Evolutionary conservation across 2,113 vertebrate species (phyloP).

Genomic region (Charina bottae): DNA sequence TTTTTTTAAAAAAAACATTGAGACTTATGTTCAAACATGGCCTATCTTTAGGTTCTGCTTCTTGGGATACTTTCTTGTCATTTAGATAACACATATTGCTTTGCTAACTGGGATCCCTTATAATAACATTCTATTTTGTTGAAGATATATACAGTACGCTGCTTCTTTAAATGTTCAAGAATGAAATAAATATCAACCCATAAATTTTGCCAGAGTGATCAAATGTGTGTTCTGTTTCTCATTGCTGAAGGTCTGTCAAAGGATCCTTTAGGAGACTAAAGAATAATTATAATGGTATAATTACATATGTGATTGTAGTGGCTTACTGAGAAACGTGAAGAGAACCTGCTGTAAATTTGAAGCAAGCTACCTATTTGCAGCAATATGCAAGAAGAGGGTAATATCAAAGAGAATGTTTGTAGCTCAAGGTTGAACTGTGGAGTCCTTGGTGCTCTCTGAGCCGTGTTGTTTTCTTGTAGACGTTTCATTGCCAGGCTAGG

Average conservation of each 20-base stretch:
- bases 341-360: not conserved
- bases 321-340: not conserved
- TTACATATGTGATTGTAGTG: not conserved
- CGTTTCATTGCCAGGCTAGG: no score
- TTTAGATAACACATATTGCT: not conserved
- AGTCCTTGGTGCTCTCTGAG: no score
- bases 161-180: not conserved
- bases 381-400: no score
- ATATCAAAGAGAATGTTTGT: no score
- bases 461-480: no score
- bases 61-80: not conserved
- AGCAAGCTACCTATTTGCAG: no score
- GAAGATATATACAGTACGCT: not conserved
- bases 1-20: not conserved
- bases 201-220: not conserved
- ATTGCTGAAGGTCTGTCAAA: not conserved
- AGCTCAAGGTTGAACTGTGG: no score
- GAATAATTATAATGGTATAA: not conserved
- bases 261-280: no score
- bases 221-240: not conserved
- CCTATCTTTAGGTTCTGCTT: not conserved
- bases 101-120: not conserved
- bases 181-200: not conserved
- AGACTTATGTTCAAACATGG: not conserved
- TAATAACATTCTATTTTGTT: not conserved